Conservation (phyloP, 2,888 invertebrate genomes). For the Balanococcus diminutus region DNA sequence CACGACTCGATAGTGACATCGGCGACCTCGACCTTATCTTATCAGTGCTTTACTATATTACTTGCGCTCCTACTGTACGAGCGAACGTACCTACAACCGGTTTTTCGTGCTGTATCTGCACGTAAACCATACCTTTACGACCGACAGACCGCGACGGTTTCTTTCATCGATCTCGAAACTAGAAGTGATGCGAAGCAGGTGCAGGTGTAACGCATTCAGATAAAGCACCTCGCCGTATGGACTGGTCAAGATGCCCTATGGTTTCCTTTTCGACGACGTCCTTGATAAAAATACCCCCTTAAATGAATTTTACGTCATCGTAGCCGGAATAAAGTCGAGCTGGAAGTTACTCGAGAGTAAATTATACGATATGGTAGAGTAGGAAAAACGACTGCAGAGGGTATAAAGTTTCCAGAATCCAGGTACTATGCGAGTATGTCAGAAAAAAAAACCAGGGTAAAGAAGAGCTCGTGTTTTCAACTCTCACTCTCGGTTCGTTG, state of each 20-base stretch:
- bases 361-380: neutral
- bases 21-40: slow-evolving; percentile 47
- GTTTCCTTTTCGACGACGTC: too few species aligned
- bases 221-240: neutral
- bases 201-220: neutral
- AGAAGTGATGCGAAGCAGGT: neutral
- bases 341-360: neutral
- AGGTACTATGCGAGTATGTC: neutral
- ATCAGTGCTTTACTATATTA: slow-evolving; percentile 46
- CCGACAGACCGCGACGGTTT: neutral
- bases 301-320: neutral
- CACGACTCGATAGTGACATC: slow-evolving; percentile 44
- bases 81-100: neutral
- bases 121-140: neutral
- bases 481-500: slow-evolving; percentile 25
- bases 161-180: neutral
- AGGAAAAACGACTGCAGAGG: neutral
- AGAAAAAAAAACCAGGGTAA: neutral
- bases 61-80: slow-evolving; percentile 47
- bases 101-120: neutral
- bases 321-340: neutral
- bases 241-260: neutral
- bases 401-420: neutral
- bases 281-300: neutral
- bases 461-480: neutral